These are phyloP conservation scores for Gobiocypris rarus DNA, from an alignment of 2,113 vertebrate genomes.

Conservation along the genomic window DNA sequence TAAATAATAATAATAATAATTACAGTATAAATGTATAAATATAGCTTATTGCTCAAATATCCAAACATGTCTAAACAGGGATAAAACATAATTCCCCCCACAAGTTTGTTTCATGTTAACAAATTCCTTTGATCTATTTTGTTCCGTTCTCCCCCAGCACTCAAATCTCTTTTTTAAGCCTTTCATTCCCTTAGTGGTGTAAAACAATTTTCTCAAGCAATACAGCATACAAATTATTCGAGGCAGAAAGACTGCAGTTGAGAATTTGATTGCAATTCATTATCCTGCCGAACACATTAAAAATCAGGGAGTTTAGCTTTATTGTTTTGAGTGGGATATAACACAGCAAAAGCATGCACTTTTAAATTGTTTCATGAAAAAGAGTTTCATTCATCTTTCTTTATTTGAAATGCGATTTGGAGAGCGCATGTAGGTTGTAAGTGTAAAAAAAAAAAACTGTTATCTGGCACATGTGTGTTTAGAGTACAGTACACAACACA, in stretches of 20 bases:
- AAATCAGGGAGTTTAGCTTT: not conserved
- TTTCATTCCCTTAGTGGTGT: not conserved
- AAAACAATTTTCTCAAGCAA: not conserved
- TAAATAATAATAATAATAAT: not conserved
- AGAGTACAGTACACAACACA: no score
- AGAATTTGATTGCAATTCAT: not conserved
- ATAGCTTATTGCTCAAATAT: not conserved
- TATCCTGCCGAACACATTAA: not conserved
- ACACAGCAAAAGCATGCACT: not conserved
- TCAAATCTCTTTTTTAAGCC: not conserved
- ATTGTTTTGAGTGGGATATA: not conserved
- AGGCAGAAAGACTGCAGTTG: not conserved
- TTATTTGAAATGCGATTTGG: not conserved
- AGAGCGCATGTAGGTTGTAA: not conserved
- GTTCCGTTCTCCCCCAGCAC: slow-evolving; percentile 3
- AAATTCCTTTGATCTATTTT: not conserved
- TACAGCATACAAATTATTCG: not conserved
- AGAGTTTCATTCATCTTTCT: not conserved
- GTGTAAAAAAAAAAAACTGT: not conserved
- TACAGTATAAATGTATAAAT: not conserved
- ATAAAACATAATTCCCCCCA: no score
- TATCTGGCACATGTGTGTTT: not conserved
- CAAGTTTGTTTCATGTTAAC: not conserved
- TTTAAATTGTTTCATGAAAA: not conserved
- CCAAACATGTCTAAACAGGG: not conserved